Evolutionary conservation across 2,113 vertebrate species (phyloP), one percentile per base, ranked within the genome.

Genomic region (Crotophaga sulcirostris): DNA sequence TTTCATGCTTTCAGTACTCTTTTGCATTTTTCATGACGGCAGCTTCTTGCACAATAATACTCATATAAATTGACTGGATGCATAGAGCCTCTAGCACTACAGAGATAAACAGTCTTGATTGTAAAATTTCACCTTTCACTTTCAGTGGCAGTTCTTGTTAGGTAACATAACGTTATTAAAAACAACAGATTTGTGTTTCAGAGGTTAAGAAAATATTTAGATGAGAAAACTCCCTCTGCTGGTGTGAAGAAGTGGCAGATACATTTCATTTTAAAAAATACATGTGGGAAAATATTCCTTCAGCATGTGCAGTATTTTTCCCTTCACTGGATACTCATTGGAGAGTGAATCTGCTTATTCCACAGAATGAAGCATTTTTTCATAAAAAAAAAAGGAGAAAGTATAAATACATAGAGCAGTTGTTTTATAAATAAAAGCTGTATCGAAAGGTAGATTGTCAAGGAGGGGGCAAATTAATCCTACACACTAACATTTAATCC

Each of bases 191-290:
- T 87, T 82, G 14, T 67, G 26, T 47, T 83, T 76, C 55, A 59
- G 23, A 79, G 87, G 55, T 79, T 47, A 63, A 69, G 84, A 59
- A 83, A 72, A 5, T 34, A 60, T 52, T 60, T 86, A 54, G 44
- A 60, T 45, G 73, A 89, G 31, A 86, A 94, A 95, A 96, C 96
- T 96, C 96, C 96, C 94, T 95, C 95, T 96, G 87, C 87, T 96
- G 95, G 95, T 84, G 93, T 89, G 74, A 89, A 89, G 52, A 12
- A 68, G 77, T n/a, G 82, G 62, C 51, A 76, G 70, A 34, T 67
- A 26, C 5, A 42, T 64, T 79, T 92, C 13, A 31, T 56, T 83
- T 70, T 4, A 47, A 93, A 73, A 40, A 36, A 55, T 10, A 45
- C 8, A 54, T 49, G 47, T 55, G 74, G 62, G 66, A 82, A 91